Base-by-base conservation (phyloP, 1,140 invertebrate species). In the Sinella curviseta region DNA sequence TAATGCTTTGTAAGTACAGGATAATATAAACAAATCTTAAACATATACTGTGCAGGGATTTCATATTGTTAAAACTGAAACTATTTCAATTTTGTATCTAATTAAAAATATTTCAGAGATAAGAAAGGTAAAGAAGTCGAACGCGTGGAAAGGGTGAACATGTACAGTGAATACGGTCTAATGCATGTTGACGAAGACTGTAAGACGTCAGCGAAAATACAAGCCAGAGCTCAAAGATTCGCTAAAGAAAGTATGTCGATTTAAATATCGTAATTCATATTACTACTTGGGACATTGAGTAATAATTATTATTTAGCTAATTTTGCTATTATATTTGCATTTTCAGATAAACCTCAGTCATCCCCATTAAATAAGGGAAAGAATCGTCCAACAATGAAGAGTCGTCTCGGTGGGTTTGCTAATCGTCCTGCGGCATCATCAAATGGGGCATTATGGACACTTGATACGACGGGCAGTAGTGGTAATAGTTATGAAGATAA, bases 151-250 rank as follows among this genome's bases (percentile, higher is more conserved):
- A 2, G n/a, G 1, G 36, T 75, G 67, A 89, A 91, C 86, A 93
- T 93, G 84, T 94, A 92, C 88, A 90, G 91, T 33, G 91, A 93
- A 84, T 92, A 91, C 87, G 89, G 89, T 83, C 84, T 87, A 17
- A 86, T 86, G 84, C 81, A 78, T 12, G 80, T 84, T 26, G 85
- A 84, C 34, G 82, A 84, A 17, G 89, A 90, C 57, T 89, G 89
- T 74, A 88, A 91, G 82, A 90, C 92, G 84, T 92, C 76, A n/a
- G 90, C 84, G 90, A 92, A 87, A 91, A 90, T 85, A 92, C 93
- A 85, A 90, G 93, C 85, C 88, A 90, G 97, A 84, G 96, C 95
- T 76, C 95, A 94, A 79, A 89, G 96, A 84, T 98, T 98, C 86
- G 85, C 85, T 16, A 86, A 86, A 77, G 81, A 86, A 74, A 82